A percentile compares a stretch with the other conserved stretches of the same genome.
Conservation (phyloP, 1,140 invertebrate species). For the Belonocnema kinseyi region DNA sequence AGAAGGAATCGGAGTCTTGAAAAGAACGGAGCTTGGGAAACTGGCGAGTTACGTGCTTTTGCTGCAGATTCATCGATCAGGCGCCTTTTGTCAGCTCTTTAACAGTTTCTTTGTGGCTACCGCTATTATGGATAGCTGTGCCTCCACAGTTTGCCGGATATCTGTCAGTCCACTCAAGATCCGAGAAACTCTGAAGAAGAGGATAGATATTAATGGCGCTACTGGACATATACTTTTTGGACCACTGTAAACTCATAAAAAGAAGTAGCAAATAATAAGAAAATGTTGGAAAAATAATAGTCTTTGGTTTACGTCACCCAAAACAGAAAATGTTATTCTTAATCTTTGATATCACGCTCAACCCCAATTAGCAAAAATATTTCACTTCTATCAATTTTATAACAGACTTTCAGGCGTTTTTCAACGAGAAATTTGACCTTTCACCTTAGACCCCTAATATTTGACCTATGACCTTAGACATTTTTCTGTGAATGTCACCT, state of each 20-base stretch:
- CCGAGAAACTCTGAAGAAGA: not conserved
- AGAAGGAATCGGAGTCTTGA: slow-evolving; percentile 25
- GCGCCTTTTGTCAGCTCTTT: slow-evolving; percentile 15
- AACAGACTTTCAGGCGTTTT: no score
- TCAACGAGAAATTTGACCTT: no score
- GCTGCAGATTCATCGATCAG: slow-evolving; percentile 26
- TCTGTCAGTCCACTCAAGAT: slow-evolving; percentile 14
- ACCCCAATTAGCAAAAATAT: no score
- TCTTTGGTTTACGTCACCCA: not conserved
- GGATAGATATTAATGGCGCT: slow-evolving; percentile 24
- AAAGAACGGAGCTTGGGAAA: not conserved
- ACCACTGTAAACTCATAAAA: not conserved
- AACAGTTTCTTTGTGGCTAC: slow-evolving; percentile 25
- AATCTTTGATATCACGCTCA: no score
- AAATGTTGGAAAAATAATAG: slow-evolving; percentile 8
- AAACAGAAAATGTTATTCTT: no score
- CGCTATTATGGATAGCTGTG: slow-evolving; percentile 16
- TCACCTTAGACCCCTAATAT: no score
- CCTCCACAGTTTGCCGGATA: not conserved
- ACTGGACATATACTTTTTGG: not conserved
- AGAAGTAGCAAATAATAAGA: not conserved
- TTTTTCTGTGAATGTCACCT: no score
- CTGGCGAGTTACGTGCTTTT: slow-evolving; percentile 23
- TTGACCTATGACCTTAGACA: no score
- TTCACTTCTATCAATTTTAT: no score